phyloP scores from a whole-genome alignment of 2,113 vertebrate species.

The Dipodomys ordii region DNA sequence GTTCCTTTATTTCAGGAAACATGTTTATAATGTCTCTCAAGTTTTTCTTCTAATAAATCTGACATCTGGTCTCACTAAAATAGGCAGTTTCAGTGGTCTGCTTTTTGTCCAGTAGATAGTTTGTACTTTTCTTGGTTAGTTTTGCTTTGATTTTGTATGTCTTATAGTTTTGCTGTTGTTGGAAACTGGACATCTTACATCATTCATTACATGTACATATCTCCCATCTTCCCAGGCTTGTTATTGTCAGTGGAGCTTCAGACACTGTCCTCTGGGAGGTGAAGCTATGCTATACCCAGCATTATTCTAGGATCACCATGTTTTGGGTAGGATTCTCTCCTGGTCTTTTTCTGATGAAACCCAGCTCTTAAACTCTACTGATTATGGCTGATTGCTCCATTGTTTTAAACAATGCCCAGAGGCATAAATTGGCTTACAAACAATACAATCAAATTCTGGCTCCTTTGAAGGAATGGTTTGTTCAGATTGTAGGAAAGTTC shows the following conservation, averaged over 20 bases:
- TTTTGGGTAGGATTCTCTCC: neutral
- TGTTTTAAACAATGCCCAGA: slow-evolving; percentile 19
- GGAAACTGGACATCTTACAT: neutral
- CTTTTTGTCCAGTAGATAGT: neutral
- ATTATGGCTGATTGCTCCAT: neutral
- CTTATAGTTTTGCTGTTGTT: neutral
- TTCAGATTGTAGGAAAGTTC: neutral
- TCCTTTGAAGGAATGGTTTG: slow-evolving; percentile 31
- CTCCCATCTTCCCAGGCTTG: neutral
- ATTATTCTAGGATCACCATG: neutral
- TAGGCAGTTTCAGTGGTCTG: neutral
- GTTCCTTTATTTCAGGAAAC: slow-evolving; percentile 3
- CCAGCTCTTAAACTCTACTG: slow-evolving; percentile 24
- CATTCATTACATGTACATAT: neutral
- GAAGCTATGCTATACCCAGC: neutral
- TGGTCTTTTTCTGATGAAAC: neutral
- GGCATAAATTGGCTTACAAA: slow-evolving; percentile 17
- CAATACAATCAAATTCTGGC: slow-evolving; percentile 34
- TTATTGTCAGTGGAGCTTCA: neutral
- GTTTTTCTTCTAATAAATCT: neutral
- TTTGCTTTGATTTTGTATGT: neutral
- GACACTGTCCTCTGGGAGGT: neutral
- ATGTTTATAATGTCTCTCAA: neutral
- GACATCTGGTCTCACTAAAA: neutral
- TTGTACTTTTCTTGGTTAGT: neutral